Percentiles rank a stretch among this genome's conserved stretches.
phyloP scores from a whole-genome alignment of 2,888 invertebrate species.

The Formica aserva region DNA sequence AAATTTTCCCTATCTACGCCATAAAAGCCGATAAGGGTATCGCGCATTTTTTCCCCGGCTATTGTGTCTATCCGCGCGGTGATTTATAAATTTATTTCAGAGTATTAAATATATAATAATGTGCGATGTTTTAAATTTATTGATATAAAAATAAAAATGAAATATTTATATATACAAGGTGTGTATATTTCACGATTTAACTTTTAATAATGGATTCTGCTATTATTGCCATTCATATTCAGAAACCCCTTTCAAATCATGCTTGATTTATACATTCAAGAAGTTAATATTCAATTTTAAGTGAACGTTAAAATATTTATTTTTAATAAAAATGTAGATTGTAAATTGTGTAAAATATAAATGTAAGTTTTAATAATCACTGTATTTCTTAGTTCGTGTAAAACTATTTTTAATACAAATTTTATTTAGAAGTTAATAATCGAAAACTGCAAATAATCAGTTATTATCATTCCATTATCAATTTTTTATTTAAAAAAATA shows the following conservation, averaged over 20 bases:
- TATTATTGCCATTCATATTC: neutral
- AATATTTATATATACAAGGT: neutral
- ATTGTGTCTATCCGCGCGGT: slow-evolving; percentile 53
- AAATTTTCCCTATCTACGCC: slow-evolving; percentile 65
- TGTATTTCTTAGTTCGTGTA: neutral
- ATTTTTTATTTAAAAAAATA: neutral
- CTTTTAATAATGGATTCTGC: neutral
- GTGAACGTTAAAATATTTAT: neutral
- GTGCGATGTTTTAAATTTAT: slow-evolving; percentile 9
- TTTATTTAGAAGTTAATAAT: neutral
- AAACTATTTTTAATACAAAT: neutral
- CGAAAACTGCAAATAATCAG: neutral
- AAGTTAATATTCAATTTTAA: neutral
- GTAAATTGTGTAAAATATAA: neutral
- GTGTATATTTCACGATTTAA: neutral
- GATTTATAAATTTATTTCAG: slow-evolving; percentile 66
- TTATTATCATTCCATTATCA: neutral
- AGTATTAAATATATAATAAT: slow-evolving; percentile 27
- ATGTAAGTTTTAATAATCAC: neutral
- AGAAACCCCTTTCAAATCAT: neutral
- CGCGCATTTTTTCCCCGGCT: slow-evolving; percentile 65
- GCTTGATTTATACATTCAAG: neutral
- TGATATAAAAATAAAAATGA: neutral
- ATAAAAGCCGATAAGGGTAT: slow-evolving; percentile 67
- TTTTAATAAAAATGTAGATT: slow-evolving; percentile 2